Percentiles rank a stretch among this genome's conserved stretches.
phyloP scores from a whole-genome alignment of 2,113 vertebrate genomes.

The Lichenostomus cassidix region DNA sequence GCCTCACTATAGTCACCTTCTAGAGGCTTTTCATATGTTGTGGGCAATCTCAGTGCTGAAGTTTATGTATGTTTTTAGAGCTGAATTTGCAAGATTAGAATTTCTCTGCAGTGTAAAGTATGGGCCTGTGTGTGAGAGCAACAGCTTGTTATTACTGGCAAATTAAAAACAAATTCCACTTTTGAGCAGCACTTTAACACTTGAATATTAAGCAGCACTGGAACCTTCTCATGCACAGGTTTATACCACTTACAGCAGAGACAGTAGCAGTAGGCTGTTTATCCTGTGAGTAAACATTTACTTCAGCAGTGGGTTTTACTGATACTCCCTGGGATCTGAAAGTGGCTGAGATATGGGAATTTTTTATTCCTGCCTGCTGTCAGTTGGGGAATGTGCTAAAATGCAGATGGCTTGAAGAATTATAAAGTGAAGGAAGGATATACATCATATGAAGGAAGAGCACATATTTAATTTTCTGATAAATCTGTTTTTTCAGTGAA shows the following conservation, averaged over 20 bases:
- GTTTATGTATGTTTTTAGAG: not conserved
- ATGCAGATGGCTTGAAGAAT: not conserved
- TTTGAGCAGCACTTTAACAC: not conserved
- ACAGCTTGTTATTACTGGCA: not conserved
- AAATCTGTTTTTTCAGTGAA: not conserved
- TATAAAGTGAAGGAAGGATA: not conserved
- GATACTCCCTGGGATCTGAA: not conserved
- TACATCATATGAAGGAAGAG: not conserved
- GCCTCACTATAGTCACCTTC: not conserved
- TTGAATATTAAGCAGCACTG: not conserved
- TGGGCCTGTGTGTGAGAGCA: rapidly evolving
- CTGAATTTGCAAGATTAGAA: not conserved
- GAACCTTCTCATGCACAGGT: not conserved
- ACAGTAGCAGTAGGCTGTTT: not conserved
- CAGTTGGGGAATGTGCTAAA: not conserved
- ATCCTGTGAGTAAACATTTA: not conserved
- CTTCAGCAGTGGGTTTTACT: not conserved
- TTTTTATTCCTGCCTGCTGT: not conserved
- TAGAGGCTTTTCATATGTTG: not conserved
- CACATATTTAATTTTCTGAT: not conserved
- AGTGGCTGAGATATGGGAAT: not conserved
- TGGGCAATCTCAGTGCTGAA: not conserved
- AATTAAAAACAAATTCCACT: not conserved
- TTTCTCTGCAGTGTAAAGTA: not conserved
- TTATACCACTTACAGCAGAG: not conserved